Evolutionary conservation across 2,888 invertebrate species (phyloP), one percentile per base, ranked within the genome.

Genomic region (Bugulina stolonifera): DNA sequence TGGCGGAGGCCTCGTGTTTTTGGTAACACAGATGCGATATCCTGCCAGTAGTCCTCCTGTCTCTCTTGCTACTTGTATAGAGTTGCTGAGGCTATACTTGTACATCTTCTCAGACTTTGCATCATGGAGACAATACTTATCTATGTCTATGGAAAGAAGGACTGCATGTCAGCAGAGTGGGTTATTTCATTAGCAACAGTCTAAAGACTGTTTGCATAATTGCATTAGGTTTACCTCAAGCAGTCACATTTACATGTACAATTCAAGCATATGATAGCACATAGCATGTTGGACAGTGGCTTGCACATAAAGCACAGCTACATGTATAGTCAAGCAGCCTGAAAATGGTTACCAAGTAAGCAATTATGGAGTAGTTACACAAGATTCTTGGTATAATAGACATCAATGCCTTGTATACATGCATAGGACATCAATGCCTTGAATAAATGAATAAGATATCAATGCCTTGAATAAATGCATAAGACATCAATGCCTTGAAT

Each of bases 81-180:
- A 64, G 14, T 22, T 25, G 29, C 27, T 25, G 1, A 64, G 32
- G 32, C 32, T 64, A 64, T 25, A 64, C 5, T 32, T 32, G 27
- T 64, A 27, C 5, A 64, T 5, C 32, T 64, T 64, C 32, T 64
- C 64, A 1, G 64, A 64, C 32, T 64, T 64, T 32, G 3, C 27
- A 27, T 64, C 64, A 25, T 3, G 14, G 10, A 64, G 64, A 5
- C 3, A 32, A 32, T 29, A 64, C 25, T 64, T 14, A 32, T 34
- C 29, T 32, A 34, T 34, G 32, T 64, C 64, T 64, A 64, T 14
- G 23, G 5, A 55, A 18, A 55, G 3, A 55, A 18, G 25, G 23
- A 23, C 25, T 18, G n/a, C 25, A 55, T 55, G 55, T 23, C 55
- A 10, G 18, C 43, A 43, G 43, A 18, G 43, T 43, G 5, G 18